A percentile compares a stretch with the other conserved stretches of the same genome.
Evolutionary conservation across 2,888 invertebrate species (phyloP).

Genomic region (Diaprepes abbreviatus): DNA sequence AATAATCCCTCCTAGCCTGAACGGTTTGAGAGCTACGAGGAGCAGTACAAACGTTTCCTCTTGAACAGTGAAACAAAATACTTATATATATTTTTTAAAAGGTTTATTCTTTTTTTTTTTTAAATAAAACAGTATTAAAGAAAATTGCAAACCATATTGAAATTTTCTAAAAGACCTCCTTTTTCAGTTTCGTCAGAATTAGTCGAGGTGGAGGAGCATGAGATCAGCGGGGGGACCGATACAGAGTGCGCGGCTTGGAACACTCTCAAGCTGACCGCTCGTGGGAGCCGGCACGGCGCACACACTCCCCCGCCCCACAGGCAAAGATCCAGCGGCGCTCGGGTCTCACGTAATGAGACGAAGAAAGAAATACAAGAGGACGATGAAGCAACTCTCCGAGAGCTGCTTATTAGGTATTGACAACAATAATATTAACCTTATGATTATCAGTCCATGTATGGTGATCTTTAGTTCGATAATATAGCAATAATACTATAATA

Average conservation of each 20-base stretch:
- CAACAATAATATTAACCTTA: conserved; percentile 12
- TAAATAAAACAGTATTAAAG: too few relatives aligned
- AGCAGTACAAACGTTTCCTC: too few relatives aligned
- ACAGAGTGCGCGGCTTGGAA: conserved; percentile 64
- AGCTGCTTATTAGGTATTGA: conserved; percentile 89
- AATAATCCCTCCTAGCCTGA: too few relatives aligned
- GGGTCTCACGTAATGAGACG: conserved; percentile 80
- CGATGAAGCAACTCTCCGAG: conserved; percentile 94
- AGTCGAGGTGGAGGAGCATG: conserved; percentile 69
- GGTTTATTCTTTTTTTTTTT: too few relatives aligned
- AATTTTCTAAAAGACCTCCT: too few relatives aligned
- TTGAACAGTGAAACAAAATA: too few relatives aligned
- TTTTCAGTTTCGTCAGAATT: conserved; percentile 65
- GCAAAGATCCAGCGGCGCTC: conserved; percentile 65
- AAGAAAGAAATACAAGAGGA: conserved; percentile 80
- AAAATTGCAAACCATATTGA: too few relatives aligned
- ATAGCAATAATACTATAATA: too few relatives aligned
- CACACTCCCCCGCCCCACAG: conserved; percentile 62
- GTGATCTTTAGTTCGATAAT: conserved; percentile 8
- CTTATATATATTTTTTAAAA: too few relatives aligned
- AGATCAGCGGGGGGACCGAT: conserved; percentile 58
- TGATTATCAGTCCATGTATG: background rate
- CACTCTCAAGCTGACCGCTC: conserved; percentile 69
- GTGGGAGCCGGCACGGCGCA: conserved; percentile 58
- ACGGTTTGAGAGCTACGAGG: too few relatives aligned